Evolutionary conservation across 2,797 vertebrate genomes (phyloP).

Genomic region (Crocidura indochinensis): DNA sequence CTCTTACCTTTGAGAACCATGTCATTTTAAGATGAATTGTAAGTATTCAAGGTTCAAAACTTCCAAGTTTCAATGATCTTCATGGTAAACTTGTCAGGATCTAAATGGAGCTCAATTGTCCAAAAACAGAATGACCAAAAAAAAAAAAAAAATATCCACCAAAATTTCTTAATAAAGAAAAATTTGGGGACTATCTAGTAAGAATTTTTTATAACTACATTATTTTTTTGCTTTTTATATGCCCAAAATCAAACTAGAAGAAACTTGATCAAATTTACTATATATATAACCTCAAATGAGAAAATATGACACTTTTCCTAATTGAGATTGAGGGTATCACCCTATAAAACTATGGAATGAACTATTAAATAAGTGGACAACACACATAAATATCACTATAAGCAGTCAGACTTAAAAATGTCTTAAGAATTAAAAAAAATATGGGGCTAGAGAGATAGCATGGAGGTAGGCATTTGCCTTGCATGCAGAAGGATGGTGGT

Average conservation of each 20-base stretch:
- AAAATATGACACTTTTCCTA: constrained; percentile 9
- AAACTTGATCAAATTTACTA: constrained; percentile 29
- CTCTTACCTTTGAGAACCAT: constrained; percentile 72
- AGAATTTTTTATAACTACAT: constrained; percentile 42
- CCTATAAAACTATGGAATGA: neutral
- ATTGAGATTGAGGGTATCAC: neutral
- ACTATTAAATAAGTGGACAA: constrained; percentile 14
- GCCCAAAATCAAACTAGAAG: constrained; percentile 2
- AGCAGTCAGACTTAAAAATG: neutral
- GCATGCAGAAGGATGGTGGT: too few relatives aligned
- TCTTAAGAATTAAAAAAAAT: too few relatives aligned
- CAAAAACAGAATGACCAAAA: neutral
- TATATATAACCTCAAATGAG: neutral
- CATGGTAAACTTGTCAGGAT: constrained; percentile 41
- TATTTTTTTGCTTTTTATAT: constrained; percentile 48
- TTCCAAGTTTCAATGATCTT: constrained; percentile 63
- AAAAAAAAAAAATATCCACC: neutral
- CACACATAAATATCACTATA: neutral
- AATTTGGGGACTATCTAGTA: neutral
- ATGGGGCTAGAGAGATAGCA: neutral
- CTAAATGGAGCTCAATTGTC: constrained; percentile 58
- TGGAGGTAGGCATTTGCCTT: too few relatives aligned
- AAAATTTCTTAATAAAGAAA: constrained; percentile 61
- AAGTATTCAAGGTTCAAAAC: constrained; percentile 57
- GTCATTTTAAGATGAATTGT: constrained; percentile 47